Conservation (phyloP, 1,140 invertebrate genomes). For the Cheumatopsyche charites region DNA sequence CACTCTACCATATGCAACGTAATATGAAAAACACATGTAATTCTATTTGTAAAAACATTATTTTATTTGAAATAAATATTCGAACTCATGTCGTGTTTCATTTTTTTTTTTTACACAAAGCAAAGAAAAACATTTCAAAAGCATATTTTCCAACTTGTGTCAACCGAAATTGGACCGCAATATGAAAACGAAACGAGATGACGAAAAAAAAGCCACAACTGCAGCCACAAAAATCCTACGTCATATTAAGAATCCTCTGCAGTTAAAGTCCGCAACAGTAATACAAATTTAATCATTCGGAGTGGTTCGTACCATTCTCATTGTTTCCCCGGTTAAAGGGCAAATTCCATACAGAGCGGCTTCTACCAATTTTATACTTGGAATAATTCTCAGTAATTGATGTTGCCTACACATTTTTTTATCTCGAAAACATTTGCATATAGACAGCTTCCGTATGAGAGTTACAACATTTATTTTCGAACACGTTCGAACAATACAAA, state of each 20-base stretch:
- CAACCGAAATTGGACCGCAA: neutral
- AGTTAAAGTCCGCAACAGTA: neutral
- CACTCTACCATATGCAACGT: neutral
- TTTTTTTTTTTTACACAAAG: neutral
- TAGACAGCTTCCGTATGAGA: neutral
- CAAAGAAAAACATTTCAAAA: too few relatives aligned
- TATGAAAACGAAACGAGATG: neutral
- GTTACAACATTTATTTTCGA: neutral
- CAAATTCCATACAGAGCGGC: neutral
- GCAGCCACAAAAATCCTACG: neutral
- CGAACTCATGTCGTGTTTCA: neutral
- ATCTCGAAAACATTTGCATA: neutral
- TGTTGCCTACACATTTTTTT: neutral
- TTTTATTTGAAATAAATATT: conserved; percentile 19
- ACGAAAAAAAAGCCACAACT: neutral
- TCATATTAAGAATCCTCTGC: neutral
- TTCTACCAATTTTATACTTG: too few relatives aligned
- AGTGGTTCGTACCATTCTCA: conserved; percentile 21
- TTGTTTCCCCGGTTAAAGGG: neutral
- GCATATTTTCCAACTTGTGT: too few relatives aligned
- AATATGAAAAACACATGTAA: conserved; percentile 2
- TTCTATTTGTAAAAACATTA: conserved; percentile 10
- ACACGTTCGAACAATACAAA: too few relatives aligned
- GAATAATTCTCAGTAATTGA: conserved; percentile 22
- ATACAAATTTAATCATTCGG: conserved; percentile 22